phyloP scores from a whole-genome alignment of 2,113 vertebrate genomes.

The Chaetops frenatus region DNA sequence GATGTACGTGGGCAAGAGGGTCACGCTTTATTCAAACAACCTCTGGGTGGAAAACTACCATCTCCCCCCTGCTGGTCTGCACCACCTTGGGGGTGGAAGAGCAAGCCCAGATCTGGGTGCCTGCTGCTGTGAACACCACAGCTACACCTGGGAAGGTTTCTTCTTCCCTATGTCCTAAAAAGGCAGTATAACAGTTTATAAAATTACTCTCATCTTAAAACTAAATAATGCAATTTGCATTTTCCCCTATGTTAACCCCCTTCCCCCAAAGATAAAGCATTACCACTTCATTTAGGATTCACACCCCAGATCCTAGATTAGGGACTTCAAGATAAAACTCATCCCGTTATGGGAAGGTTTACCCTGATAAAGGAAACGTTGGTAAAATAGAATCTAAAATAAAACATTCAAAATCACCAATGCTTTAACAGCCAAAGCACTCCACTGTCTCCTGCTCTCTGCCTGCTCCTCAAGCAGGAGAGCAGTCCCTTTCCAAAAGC shows the following conservation, averaged over 20 bases:
- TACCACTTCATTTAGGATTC: background rate
- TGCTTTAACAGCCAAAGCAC: slow-evolving; percentile 46
- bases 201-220: background rate
- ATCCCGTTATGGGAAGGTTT: background rate
- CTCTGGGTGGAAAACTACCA: background rate
- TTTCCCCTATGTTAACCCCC: background rate
- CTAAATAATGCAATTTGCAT: background rate
- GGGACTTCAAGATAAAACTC: background rate
- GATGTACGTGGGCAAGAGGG: background rate
- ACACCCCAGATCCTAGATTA: background rate
- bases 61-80: background rate
- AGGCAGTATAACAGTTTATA: background rate
- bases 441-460: background rate
- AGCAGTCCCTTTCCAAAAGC: background rate
- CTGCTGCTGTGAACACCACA: background rate
- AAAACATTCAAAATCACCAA: slow-evolving; percentile 43
- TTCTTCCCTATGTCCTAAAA: background rate
- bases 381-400: slow-evolving; percentile 41
- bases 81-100: background rate
- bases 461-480: background rate
- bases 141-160: background rate
- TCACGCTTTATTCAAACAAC: background rate
- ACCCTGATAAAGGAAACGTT: slow-evolving; percentile 1
- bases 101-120: background rate
- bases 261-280: background rate